Percentiles rank a stretch among this genome's conserved stretches.
Evolutionary conservation across 2,888 invertebrate species (phyloP).

Genomic region (Phrixothrix hirtus): DNA sequence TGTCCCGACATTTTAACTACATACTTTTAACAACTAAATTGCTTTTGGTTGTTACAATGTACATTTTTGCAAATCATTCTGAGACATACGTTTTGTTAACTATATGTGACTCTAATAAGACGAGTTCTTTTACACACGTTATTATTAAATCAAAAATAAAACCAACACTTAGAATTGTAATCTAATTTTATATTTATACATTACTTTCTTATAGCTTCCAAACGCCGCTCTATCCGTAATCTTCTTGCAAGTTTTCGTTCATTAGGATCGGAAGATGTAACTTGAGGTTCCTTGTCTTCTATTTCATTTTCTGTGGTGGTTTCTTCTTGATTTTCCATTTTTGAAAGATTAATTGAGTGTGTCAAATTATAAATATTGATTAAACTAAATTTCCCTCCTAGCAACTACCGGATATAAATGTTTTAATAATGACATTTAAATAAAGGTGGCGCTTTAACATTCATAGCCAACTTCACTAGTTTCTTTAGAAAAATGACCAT

Average conservation of each 20-base stretch:
- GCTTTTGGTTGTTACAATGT: too few relatives aligned
- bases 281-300: constrained; percentile 62
- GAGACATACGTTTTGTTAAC: too few relatives aligned
- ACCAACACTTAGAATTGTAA: too few relatives aligned
- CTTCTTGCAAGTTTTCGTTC: constrained; percentile 73
- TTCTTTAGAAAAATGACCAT: constrained; percentile 46
- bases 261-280: constrained; percentile 66
- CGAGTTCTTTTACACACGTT: too few relatives aligned
- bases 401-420: constrained; percentile 23
- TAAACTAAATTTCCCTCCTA: constrained; percentile 45
- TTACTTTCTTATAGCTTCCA: constrained; percentile 63
- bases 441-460: too few relatives aligned
- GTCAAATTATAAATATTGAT: constrained; percentile 26
- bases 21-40: too few relatives aligned
- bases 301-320: constrained; percentile 49
- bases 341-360: background rate
- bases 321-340: constrained; percentile 23
- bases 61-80: too few relatives aligned
- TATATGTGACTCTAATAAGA: too few relatives aligned
- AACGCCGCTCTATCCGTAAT: constrained; percentile 67
- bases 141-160: too few relatives aligned
- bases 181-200: too few relatives aligned
- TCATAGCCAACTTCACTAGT: constrained; percentile 17
- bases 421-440: background rate
- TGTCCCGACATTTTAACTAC: too few relatives aligned